Percentiles rank a stretch among this genome's conserved stretches.
Conservation (phyloP, 2,888 invertebrate genomes). For the Tuberolachnus salignus region DNA sequence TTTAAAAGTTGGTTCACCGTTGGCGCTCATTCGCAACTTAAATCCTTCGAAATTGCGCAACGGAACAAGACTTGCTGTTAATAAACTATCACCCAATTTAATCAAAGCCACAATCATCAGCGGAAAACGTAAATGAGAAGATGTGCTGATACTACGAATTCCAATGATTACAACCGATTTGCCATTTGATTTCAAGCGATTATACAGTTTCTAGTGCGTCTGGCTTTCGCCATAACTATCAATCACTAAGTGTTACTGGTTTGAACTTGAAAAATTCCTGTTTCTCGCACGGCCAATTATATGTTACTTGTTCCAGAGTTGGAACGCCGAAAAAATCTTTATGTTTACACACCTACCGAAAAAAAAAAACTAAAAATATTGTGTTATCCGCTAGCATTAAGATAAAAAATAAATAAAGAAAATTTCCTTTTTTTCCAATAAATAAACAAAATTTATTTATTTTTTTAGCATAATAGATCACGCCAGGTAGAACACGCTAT, state of each 20-base stretch:
- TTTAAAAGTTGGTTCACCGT: conserved; percentile 31
- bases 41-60: conserved; percentile 52
- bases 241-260: conserved; percentile 59
- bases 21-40: conserved; percentile 54
- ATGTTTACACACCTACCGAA: not conserved
- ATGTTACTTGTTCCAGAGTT: not conserved
- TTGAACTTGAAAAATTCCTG: conserved; percentile 48
- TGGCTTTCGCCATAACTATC: conserved; percentile 61
- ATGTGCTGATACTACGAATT: conserved; percentile 60
- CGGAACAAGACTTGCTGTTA: conserved; percentile 31
- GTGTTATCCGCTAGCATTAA: not conserved
- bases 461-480: no score
- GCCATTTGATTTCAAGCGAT: conserved; percentile 60
- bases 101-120: conserved; percentile 36
- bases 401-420: no score
- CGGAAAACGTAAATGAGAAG: conserved; percentile 46
- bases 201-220: conserved; percentile 60
- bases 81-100: conserved; percentile 13
- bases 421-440: no score
- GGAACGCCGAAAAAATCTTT: not conserved
- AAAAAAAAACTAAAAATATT: not conserved
- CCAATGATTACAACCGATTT: conserved; percentile 61
- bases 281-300: not conserved
- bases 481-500: no score
- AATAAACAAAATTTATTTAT: no score